Percentiles rank a stretch among this genome's conserved stretches.
phyloP scores from a whole-genome alignment of 2,113 vertebrate genomes.

The Antechinus flavipes region DNA sequence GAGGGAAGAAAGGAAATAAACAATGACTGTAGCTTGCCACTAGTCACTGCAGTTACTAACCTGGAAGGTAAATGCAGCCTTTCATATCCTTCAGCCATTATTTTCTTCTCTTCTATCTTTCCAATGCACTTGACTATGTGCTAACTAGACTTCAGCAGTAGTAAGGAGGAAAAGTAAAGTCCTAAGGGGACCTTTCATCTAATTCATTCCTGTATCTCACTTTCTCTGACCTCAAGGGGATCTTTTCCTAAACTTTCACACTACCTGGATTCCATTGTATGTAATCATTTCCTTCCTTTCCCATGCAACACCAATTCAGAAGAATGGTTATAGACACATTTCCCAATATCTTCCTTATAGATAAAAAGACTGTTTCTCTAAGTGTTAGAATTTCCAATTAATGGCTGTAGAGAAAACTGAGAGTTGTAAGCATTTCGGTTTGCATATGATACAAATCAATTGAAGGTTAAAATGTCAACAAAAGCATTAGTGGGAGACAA shows the following conservation, averaged over 20 bases:
- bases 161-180: not conserved
- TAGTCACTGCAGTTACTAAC: not conserved
- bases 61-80: not conserved
- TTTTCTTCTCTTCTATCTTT: not conserved
- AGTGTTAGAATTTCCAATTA: not conserved
- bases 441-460: not conserved
- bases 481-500: not conserved
- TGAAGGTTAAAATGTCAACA: not conserved
- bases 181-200: not conserved
- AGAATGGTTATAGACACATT: not conserved
- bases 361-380: not conserved
- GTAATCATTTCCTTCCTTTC: not conserved
- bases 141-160: not conserved
- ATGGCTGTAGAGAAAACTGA: not conserved
- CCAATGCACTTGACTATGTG: not conserved
- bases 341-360: not conserved
- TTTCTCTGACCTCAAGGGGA: not conserved
- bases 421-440: not conserved
- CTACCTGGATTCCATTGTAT: not conserved
- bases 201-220: not conserved
- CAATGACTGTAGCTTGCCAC: not conserved
- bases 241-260: not conserved
- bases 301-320: not conserved
- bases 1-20: not conserved
- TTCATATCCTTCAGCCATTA: not conserved